These are phyloP conservation scores for Phoxinus phoxinus DNA, from an alignment of 2,113 vertebrate species.

Conservation along the genomic window DNA sequence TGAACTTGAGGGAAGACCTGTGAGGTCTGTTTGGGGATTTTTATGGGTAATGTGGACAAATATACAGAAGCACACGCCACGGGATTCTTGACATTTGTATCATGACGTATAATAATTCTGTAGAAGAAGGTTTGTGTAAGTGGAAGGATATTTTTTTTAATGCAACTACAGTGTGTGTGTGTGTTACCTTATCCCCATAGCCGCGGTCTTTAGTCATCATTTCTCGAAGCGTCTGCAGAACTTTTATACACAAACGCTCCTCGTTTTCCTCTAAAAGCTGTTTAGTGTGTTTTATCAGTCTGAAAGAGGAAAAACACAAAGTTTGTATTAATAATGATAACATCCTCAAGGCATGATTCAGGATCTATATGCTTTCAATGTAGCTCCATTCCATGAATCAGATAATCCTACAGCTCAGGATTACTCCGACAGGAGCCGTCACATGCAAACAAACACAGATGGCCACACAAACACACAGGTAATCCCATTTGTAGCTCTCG, in stretches of 20 bases:
- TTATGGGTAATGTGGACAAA: not conserved
- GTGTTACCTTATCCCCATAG: slow-evolving; percentile 93
- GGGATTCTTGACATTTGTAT: not conserved
- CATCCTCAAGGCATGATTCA: not conserved
- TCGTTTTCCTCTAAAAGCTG: slow-evolving; percentile 97
- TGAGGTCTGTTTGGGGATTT: not conserved
- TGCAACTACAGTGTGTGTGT: not conserved
- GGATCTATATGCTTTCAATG: not conserved
- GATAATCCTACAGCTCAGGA: slow-evolving; percentile 10
- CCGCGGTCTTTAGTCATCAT: slow-evolving; percentile 99
- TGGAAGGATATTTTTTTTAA: slow-evolving; percentile 10
- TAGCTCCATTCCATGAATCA: not conserved
- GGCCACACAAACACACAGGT: not conserved
- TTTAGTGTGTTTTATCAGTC: slow-evolving; percentile 97
- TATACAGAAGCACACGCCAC: not conserved
- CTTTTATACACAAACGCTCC: slow-evolving; percentile 97
- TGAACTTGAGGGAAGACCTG: not conserved
- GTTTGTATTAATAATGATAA: not conserved
- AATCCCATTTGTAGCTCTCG: not conserved
- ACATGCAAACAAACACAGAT: slow-evolving; percentile 8
- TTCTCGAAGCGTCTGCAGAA: slow-evolving; percentile 94
- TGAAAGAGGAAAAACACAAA: slow-evolving; percentile 61
- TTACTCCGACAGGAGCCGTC: not conserved
- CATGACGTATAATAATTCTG: not conserved
- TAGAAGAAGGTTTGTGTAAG: slow-evolving; percentile 18